Evolutionary conservation across 2,888 invertebrate species (phyloP), one percentile per base, ranked within the genome.

Genomic region (Taphrorychus bicolor): DNA sequence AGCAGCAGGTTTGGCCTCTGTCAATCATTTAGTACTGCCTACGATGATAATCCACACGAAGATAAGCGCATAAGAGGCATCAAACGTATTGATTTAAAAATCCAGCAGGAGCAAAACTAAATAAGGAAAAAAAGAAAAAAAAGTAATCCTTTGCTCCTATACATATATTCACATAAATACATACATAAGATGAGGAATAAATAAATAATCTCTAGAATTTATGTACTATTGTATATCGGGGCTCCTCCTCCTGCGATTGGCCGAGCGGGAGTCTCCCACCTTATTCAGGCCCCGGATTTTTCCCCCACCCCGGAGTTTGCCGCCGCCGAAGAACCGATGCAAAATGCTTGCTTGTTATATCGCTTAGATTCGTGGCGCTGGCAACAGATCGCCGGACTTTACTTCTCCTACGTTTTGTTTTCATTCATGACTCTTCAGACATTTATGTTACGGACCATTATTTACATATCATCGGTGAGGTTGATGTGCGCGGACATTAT

Each of bases 121-220:
- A 51, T 22, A 70, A 72, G 67, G 69, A 71, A 75, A 74, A 73
- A 75, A 73, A 73, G 73, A 73, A 73, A 74, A 74, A 73, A 73
- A 71, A 72, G 75, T 77, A 78, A 78, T 78, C 78, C 78, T 79
- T 79, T 76, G 76, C 76, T 77, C 73, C 77, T 76, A 79, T 79
- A 79, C 78, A 79, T 80, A 79, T 76, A 80, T 80, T 78, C 80
- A 80, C 80, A 81, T 82, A 81, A 81, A 82, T 82, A 82, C 81
- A 82, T 82, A 82, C 78, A 81, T 82, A 82, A 82, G 78, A 79
- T 80, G 80, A 77, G 78, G 82, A 82, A 82, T 83, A 83, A 83
- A 83, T 83, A 82, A 82, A 83, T 83, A 83, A 82, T 83, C 82
- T 81, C 82, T 82, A 82, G 81, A 81, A 82, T 82, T 82, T 82